Evolutionary conservation across 2,113 vertebrate species (phyloP).

Genomic region (Chitala chitala): DNA sequence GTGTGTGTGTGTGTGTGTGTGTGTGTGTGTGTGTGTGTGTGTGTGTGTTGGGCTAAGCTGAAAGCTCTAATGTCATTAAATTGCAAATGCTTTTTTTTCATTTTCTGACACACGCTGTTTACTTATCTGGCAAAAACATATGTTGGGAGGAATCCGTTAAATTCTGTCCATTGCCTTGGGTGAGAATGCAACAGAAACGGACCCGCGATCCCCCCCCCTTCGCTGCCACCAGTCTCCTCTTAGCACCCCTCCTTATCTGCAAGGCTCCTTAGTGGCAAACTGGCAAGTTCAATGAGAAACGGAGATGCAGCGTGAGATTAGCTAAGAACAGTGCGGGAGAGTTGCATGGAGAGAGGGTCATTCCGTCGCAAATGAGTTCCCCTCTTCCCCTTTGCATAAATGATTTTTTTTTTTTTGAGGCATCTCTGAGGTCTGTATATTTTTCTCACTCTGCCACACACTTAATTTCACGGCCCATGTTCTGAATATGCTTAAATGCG

Average conservation of each 20-base stretch:
- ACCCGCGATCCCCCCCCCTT: constrained; percentile 94
- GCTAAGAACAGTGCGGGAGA: constrained; percentile 96
- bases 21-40: too few species aligned
- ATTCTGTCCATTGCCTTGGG: constrained; percentile 99
- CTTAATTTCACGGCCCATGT: constrained; percentile 99
- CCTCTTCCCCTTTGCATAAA: constrained; percentile 98
- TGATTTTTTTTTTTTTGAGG: constrained; percentile 99
- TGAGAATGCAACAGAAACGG: constrained; percentile 99
- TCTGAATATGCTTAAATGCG: constrained; percentile 99
- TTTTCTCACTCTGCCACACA: constrained; percentile 99
- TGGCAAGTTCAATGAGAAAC: constrained; percentile 99
- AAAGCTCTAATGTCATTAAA: constrained; percentile 99
- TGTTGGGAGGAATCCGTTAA: constrained; percentile 99
- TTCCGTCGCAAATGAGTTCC: constrained; percentile 99
- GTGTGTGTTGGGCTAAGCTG: constrained; percentile 99
- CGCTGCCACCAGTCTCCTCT: constrained; percentile 98
- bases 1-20: too few species aligned
- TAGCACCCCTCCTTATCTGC: constrained; percentile 98
- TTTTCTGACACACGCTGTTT: constrained; percentile 99
- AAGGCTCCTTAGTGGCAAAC: constrained; percentile 98
- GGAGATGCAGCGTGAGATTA: constrained; percentile 99
- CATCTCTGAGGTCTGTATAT: constrained; percentile 99
- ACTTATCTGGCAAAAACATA: constrained; percentile 99
- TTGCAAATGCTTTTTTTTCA: constrained; percentile 99
- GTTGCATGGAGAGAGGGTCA: constrained; percentile 99